phyloP scores from a whole-genome alignment of 2,797 vertebrate species.

The Delichon dasypus region DNA sequence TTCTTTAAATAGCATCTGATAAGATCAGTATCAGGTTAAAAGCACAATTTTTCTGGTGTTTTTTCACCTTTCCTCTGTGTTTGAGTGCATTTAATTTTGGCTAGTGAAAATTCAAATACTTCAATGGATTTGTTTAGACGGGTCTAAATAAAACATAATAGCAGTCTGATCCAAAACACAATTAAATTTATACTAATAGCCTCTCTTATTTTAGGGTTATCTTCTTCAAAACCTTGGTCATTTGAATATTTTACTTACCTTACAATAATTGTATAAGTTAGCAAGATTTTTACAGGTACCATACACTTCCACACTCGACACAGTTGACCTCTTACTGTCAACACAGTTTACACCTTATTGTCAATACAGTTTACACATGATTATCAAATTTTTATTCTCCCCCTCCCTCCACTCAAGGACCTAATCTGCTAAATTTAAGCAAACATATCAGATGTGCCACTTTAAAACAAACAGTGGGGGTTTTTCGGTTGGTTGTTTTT shows the following conservation, averaged over 20 bases:
- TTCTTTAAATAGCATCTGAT: not conserved
- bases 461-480: not conserved
- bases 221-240: not conserved
- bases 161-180: not conserved
- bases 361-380: not conserved
- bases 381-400: not conserved
- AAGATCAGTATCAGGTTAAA: not conserved
- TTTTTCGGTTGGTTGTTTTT: not conserved
- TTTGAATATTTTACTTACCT: not conserved
- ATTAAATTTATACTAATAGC: not conserved
- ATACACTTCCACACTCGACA: not conserved
- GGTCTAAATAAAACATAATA: not conserved
- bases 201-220: not conserved
- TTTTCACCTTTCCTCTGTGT: not conserved
- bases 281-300: not conserved
- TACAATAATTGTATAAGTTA: not conserved
- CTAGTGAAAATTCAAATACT: not conserved
- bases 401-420: accelerated
- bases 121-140: not conserved
- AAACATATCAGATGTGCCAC: not conserved
- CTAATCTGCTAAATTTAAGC: not conserved
- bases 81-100: not conserved
- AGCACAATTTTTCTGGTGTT: not conserved
- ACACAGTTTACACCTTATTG: not conserved
- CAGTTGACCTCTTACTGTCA: not conserved